These are phyloP conservation scores for Poeciliopsis retropinna DNA, from an alignment of 2,113 vertebrate species.

Conservation along the genomic window DNA sequence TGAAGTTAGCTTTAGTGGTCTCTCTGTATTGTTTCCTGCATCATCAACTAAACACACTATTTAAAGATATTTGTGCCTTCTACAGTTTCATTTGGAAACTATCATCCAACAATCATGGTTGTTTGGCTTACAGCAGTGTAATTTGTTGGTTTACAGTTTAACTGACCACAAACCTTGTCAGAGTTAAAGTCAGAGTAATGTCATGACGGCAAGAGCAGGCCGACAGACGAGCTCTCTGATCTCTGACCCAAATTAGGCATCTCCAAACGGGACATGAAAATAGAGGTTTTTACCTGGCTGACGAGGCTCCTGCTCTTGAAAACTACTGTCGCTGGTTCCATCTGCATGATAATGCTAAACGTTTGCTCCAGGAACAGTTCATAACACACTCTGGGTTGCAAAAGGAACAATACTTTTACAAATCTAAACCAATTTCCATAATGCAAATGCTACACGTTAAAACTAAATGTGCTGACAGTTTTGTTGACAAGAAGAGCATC, in stretches of 20 bases:
- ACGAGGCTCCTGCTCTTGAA: too few relatives aligned
- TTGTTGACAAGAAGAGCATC: constrained; percentile 6
- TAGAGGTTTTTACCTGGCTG: too few relatives aligned
- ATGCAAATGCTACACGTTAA: too few relatives aligned
- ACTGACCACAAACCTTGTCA: constrained; percentile 17
- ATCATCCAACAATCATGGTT: too few relatives aligned
- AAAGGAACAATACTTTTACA: not conserved
- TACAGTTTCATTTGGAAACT: too few relatives aligned
- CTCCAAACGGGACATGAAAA: not conserved
- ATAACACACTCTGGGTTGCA: not conserved
- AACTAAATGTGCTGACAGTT: too few relatives aligned
- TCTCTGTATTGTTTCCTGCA: too few relatives aligned
- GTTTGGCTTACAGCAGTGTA: not conserved
- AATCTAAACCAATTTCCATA: not conserved
- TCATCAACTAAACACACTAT: too few relatives aligned
- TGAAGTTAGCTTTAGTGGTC: too few relatives aligned
- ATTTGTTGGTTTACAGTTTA: not conserved
- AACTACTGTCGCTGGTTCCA: too few relatives aligned
- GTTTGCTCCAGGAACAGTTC: not conserved
- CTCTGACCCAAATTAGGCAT: constrained; percentile 28
- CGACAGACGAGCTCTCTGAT: constrained; percentile 1
- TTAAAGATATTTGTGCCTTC: too few relatives aligned
- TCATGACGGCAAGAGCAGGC: constrained; percentile 22
- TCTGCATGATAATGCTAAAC: not conserved
- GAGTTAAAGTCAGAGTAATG: constrained; percentile 1